A percentile compares a stretch with the other conserved stretches of the same genome.
Evolutionary conservation across 2,888 invertebrate genomes (phyloP).

Genomic region (Tenthredo amoena): DNA sequence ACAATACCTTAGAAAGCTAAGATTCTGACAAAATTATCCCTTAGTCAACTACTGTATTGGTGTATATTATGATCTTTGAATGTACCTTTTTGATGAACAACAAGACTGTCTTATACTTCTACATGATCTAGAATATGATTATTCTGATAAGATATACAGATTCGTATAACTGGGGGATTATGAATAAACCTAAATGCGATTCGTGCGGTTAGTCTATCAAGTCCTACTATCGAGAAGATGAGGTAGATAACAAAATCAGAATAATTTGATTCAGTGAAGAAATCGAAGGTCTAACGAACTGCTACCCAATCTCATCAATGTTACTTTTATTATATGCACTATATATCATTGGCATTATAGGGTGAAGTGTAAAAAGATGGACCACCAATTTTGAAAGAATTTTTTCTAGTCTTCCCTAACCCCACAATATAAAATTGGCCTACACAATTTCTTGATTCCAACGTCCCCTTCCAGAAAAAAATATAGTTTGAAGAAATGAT

Average conservation of each 20-base stretch:
- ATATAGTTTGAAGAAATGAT: neutral
- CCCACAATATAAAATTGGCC: neutral
- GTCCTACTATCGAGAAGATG: neutral
- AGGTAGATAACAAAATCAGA: neutral
- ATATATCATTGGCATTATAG: neutral
- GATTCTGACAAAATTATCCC: slow-evolving; percentile 2
- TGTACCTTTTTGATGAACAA: neutral
- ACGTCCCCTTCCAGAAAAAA: neutral
- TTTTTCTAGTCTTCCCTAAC: neutral
- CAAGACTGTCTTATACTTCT: neutral
- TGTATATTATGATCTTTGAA: neutral
- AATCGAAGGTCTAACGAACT: neutral
- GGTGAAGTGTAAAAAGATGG: neutral
- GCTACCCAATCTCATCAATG: neutral
- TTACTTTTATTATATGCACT: no score
- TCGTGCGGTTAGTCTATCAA: neutral
- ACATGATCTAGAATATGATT: neutral
- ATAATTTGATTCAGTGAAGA: neutral
- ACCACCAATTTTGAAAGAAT: neutral
- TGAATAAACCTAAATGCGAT: neutral
- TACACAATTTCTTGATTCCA: neutral
- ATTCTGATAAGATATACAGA: neutral
- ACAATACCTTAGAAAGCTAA: neutral
- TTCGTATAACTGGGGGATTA: neutral
- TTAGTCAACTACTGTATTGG: neutral